Evolutionary conservation across 1,140 invertebrate species (phyloP), one percentile per base, ranked within the genome.

Genomic region (Drosophila setifemur): DNA sequence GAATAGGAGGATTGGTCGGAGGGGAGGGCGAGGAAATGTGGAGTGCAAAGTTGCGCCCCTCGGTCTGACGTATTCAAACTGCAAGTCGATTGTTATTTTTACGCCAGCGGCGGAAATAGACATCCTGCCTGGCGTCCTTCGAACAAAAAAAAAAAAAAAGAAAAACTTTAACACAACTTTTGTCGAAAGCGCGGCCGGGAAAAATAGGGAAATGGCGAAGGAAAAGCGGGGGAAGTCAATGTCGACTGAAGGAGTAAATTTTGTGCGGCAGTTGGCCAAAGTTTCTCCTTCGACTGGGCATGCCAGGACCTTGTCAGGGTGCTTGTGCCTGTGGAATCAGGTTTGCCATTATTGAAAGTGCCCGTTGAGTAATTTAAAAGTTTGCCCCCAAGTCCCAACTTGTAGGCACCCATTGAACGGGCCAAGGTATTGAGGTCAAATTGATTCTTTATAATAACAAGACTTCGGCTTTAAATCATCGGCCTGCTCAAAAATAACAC

Each of bases 81-180:
- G 79, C 79, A 86, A 85, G 79, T 85, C 79, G 79, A 85, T 85
- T 85, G 81, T 85, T 85, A 85, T 85, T 85, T 85, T 85, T 79
- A 85, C 60, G 81, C 79, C 79, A 73, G 25, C 42, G 54, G 81
- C 79, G 79, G 79, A 85, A 85, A 75, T 86, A 74, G 79, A 78
- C 74, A 55, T 58, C 68, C 60, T 61, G 63, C 57, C 54, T 49
- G 35, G 52, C 63, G 49, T 60, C 45, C 60, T 47, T 28, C 33
- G 42, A 42, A 35, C 8, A 9, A 39, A 61, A 48, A 31, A 31
- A 21, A 29, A 58, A 37, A 40, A 28, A 37, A 37, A 23, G 9
- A 14, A 60, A 72, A 79, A 85, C 74, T 86, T 86, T 61, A 68
- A 63, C 54, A 85, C 79, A 85, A 85, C 64, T 85, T 85, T 58